Conservation (phyloP, 2,888 invertebrate genomes). For the Drosophila peninsularis region DNA sequence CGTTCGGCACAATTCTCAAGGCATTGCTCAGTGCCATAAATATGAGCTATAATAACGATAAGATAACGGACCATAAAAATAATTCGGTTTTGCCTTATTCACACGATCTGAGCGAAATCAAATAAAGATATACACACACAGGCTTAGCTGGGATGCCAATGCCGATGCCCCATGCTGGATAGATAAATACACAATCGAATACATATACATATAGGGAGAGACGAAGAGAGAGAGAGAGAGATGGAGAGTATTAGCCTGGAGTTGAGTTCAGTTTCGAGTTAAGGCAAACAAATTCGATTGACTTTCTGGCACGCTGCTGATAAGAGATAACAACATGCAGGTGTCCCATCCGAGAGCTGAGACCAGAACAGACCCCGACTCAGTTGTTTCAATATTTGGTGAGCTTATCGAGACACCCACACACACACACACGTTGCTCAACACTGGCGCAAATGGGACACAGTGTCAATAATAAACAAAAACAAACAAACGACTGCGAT, state of each 20-base stretch:
- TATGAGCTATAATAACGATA: constrained; percentile 64
- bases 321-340: constrained; percentile 46
- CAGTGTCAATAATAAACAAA: constrained; percentile 34
- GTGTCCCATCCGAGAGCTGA: constrained; percentile 42
- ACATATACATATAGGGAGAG: constrained; percentile 6
- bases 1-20: constrained; percentile 47
- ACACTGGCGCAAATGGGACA: constrained; percentile 24
- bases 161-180: constrained; percentile 29
- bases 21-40: constrained; percentile 62
- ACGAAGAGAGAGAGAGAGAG: not conserved
- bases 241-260: not conserved
- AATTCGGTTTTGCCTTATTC: constrained; percentile 58
- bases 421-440: constrained; percentile 44
- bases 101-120: constrained; percentile 70
- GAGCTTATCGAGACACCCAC: constrained; percentile 70
- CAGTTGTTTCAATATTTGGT: constrained; percentile 66
- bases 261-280: constrained; percentile 29
- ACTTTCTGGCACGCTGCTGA: constrained; percentile 47
- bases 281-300: constrained; percentile 62
- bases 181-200: constrained; percentile 31
- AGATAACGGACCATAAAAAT: constrained; percentile 61
- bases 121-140: constrained; percentile 49
- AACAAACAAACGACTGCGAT: constrained; percentile 24
- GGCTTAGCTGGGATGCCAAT: constrained; percentile 57
- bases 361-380: constrained; percentile 33